Conservation (phyloP, 2,797 vertebrate genomes). For the Ceyx erithaca region DNA sequence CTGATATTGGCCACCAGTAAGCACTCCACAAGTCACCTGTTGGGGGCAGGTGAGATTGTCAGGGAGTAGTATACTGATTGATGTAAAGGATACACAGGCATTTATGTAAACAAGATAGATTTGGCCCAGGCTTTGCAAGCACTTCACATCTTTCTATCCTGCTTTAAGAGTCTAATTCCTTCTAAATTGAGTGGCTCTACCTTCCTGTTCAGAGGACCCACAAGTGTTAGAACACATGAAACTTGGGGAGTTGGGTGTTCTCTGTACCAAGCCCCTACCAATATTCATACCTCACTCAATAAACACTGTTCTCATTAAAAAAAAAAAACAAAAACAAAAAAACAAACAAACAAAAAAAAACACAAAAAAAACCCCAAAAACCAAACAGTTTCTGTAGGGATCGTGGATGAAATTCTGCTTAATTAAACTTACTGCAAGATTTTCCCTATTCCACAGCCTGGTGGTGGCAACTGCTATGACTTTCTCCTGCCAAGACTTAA, state of each 20-base stretch:
- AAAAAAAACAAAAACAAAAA: too few species aligned
- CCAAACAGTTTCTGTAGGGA: too few species aligned
- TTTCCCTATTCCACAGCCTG: not conserved
- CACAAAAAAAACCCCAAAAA: too few species aligned
- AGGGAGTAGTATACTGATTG: not conserved
- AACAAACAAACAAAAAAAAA: not conserved
- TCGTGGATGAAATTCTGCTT: not conserved
- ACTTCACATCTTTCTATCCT: not conserved
- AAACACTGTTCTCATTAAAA: not conserved
- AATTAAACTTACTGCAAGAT: not conserved
- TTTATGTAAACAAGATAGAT: not conserved
- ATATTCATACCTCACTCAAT: not conserved
- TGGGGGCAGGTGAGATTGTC: not conserved
- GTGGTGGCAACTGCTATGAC: not conserved
- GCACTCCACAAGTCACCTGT: not conserved
- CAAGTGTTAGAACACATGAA: not conserved
- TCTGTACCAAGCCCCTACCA: not conserved
- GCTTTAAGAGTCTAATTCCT: not conserved
- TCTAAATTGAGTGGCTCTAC: not conserved
- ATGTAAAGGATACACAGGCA: not conserved
- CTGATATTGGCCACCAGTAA: not conserved
- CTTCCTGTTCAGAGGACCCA: not conserved
- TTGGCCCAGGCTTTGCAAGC: not conserved
- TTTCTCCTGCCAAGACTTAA: conserved; percentile 28
- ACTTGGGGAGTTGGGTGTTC: not conserved